Evolutionary conservation across 2,797 vertebrate genomes (phyloP), one percentile per base, ranked within the genome.

Genomic region (Hipposideros larvatus): DNA sequence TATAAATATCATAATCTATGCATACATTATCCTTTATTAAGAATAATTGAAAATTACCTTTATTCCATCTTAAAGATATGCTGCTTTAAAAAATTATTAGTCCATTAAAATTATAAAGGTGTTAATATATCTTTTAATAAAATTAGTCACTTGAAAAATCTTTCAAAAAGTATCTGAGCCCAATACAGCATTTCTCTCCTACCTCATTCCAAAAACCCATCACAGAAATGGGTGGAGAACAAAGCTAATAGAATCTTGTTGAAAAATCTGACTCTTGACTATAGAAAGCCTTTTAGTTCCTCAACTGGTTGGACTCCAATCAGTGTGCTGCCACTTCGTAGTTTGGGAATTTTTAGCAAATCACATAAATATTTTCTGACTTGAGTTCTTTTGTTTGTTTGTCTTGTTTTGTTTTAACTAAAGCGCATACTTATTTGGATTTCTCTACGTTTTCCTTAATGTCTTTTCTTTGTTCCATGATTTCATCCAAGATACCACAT

Each of bases 121-220:
- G 21, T 51, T 68, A 48, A 71, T 73, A 16, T 15, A 13, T 24
- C n/a, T 71, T 91, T 96, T 86, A 86, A 61, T 53, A 83, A 94
- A 74, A 86, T 68, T 21, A 68, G 10, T 70, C 34, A 70, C 16
- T 95, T 89, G 18, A 82, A 85, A 95, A 65, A 53, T 15, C 6
- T 79, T 90, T 75, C 13, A 31, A 37, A 59, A 84, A n/a, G 8
- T 15, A 8, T 22, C 10, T 57, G 46, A 59, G 53, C 7, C 8
- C 5, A 84, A 46, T 83, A 51, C 9, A 59, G 1, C 26, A 6
- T 66, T 88, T 92, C 65, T 37, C 19, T 78, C n/a, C 34, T 82
- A 70, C 22, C 37, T 92, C 26, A 57, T 22, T 19, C 43, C 18
- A 31, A 37, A 66, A 63, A 41, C n/a, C 18, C 4, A 79, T 31